Percentiles rank a stretch among this genome's conserved stretches.
Evolutionary conservation across 2,888 invertebrate genomes (phyloP).

Genomic region (Phortica magna): DNA sequence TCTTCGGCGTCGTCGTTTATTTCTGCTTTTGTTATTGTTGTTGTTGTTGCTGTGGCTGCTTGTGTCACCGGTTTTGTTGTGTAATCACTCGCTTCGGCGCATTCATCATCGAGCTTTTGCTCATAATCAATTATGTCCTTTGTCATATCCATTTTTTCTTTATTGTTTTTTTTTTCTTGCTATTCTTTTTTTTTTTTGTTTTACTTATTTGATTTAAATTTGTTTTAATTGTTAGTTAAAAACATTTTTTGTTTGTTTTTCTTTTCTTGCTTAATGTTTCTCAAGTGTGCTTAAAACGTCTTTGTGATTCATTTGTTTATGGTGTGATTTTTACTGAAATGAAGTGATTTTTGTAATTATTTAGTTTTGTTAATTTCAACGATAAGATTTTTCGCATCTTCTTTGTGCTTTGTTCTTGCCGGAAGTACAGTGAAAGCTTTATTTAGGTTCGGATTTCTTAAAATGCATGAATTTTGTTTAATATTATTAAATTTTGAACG

Average conservation of each 20-base stretch:
- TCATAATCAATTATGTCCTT: conserved; percentile 73
- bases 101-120: conserved; percentile 58
- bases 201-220: conserved; percentile 33
- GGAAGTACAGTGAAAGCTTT: too few relatives aligned
- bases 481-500: too few relatives aligned
- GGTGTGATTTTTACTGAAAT: too few relatives aligned
- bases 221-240: conserved; percentile 28
- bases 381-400: too few relatives aligned
- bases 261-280: not conserved
- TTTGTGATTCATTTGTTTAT: too few relatives aligned
- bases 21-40: not conserved
- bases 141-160: conserved; percentile 69
- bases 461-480: too few relatives aligned
- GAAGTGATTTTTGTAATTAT: too few relatives aligned
- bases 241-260: not conserved
- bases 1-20: not conserved
- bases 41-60: not conserved
- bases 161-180: conserved; percentile 8
- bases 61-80: conserved; percentile 44
- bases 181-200: conserved; percentile 37
- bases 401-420: too few relatives aligned
- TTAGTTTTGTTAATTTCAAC: too few relatives aligned
- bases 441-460: too few relatives aligned
- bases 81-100: conserved; percentile 55
- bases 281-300: too few relatives aligned